phyloP scores from a whole-genome alignment of 2,888 invertebrate genomes.

The Teleiodes luculella region DNA sequence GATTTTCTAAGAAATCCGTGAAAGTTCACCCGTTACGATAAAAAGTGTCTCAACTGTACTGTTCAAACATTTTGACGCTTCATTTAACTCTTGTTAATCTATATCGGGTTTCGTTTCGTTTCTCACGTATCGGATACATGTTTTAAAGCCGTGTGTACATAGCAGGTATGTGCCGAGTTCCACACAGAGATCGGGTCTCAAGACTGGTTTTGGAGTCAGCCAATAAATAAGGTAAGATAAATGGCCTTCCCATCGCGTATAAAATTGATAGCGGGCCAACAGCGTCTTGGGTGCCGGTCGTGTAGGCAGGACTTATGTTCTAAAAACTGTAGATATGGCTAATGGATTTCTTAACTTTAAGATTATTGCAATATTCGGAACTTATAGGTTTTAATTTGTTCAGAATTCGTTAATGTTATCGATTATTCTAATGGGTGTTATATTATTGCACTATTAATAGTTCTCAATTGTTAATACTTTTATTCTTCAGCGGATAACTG shows the following conservation, averaged over 20 bases:
- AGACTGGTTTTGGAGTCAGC: constrained; percentile 71
- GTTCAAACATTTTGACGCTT: constrained; percentile 36
- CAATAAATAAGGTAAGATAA: constrained; percentile 77
- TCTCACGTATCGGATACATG: constrained; percentile 43
- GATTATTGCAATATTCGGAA: not conserved
- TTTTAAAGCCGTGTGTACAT: constrained; percentile 43
- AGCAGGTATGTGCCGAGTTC: constrained; percentile 51
- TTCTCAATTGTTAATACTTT: too few species aligned
- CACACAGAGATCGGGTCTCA: constrained; percentile 54
- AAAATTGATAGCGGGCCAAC: constrained; percentile 74
- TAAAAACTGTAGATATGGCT: constrained; percentile 48
- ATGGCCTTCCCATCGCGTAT: constrained; percentile 72
- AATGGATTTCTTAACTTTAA: constrained; percentile 39
- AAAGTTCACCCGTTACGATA: constrained; percentile 59
- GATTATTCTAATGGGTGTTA: not conserved
- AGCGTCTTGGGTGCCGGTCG: constrained; percentile 54
- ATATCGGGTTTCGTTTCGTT: constrained; percentile 25
- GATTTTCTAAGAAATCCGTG: constrained; percentile 62
- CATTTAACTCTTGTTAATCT: constrained; percentile 45
- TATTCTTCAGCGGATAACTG: too few species aligned
- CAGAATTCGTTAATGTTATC: not conserved
- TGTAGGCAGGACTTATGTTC: constrained; percentile 52
- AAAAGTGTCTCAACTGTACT: constrained; percentile 31
- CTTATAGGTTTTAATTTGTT: not conserved
- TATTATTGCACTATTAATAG: too few species aligned